Conservation (phyloP, 2,113 vertebrate genomes). For the Actenoides hombroni region DNA sequence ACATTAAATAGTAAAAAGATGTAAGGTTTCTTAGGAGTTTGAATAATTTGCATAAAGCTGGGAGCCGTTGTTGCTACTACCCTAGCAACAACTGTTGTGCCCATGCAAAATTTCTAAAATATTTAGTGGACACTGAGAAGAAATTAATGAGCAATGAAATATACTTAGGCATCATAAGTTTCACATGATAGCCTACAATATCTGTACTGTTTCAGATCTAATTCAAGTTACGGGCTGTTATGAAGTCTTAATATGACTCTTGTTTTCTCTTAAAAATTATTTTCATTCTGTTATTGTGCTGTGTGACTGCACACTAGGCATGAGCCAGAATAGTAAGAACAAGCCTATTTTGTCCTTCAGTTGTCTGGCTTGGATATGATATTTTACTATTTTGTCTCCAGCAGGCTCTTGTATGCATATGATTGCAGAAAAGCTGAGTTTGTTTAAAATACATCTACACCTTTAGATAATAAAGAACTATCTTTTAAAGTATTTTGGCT, state of each 20-base stretch:
- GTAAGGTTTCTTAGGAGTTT: neutral
- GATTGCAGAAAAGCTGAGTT: neutral
- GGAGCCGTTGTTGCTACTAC: rapidly evolving
- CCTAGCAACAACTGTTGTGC: neutral
- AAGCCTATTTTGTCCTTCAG: neutral
- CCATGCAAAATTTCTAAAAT: neutral
- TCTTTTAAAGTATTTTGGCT: neutral
- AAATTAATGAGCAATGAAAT: neutral
- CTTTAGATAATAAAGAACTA: neutral
- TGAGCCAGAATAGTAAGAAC: neutral
- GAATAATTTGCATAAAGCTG: neutral
- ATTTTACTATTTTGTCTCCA: neutral
- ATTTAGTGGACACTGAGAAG: neutral
- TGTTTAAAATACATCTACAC: neutral
- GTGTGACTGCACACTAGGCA: neutral
- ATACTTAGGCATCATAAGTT: neutral
- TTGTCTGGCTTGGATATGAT: neutral
- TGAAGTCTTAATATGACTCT: neutral
- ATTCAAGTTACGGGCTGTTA: neutral
- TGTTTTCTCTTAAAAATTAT: neutral
- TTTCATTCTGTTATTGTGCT: neutral
- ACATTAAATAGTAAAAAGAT: no score
- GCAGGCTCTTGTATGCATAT: rapidly evolving
- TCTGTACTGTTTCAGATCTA: neutral
- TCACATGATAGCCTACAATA: neutral